Percentiles rank a stretch among this genome's conserved stretches.
These are phyloP conservation scores for Erannis defoliaria DNA, from an alignment of 2,888 invertebrate genomes.

Conservation along the genomic window DNA sequence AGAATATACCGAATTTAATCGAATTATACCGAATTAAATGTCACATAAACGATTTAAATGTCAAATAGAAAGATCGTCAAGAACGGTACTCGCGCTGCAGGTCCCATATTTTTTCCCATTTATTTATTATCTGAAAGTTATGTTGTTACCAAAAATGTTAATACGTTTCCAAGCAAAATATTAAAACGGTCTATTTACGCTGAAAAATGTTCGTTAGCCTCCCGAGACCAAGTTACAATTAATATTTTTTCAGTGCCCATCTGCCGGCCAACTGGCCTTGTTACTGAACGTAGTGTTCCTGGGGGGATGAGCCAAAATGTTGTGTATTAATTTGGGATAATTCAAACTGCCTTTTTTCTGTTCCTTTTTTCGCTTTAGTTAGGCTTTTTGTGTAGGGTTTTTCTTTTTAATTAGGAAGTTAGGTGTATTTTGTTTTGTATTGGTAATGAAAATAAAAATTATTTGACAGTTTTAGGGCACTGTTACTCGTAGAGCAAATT, in stretches of 20 bases:
- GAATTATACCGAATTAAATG: too few species aligned
- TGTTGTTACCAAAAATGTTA: neutral
- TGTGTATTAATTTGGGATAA: slow-evolving; percentile 33
- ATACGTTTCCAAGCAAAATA: neutral
- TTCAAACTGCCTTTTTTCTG: slow-evolving; percentile 14
- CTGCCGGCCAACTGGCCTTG: slow-evolving; percentile 20
- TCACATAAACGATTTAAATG: too few species aligned
- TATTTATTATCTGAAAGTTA: too few species aligned
- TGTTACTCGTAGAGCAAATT: neutral
- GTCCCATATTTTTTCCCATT: too few species aligned
- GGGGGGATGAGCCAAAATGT: slow-evolving; percentile 22
- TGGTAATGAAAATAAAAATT: neutral
- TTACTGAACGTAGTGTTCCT: slow-evolving; percentile 17
- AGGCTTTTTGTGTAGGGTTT: neutral
- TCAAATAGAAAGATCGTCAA: too few species aligned
- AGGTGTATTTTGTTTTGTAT: neutral
- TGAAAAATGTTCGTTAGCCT: slow-evolving; percentile 7
- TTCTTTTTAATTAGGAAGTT: neutral
- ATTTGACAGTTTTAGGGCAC: neutral
- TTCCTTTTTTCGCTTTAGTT: slow-evolving; percentile 2
- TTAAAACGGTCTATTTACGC: slow-evolving; percentile 4
- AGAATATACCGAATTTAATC: too few species aligned
- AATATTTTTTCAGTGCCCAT: slow-evolving; percentile 24
- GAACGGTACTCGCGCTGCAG: too few species aligned
- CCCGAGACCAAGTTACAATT: slow-evolving; percentile 31